phyloP scores from a whole-genome alignment of 2,888 invertebrate species.

The Cosmopolites sordidus region DNA sequence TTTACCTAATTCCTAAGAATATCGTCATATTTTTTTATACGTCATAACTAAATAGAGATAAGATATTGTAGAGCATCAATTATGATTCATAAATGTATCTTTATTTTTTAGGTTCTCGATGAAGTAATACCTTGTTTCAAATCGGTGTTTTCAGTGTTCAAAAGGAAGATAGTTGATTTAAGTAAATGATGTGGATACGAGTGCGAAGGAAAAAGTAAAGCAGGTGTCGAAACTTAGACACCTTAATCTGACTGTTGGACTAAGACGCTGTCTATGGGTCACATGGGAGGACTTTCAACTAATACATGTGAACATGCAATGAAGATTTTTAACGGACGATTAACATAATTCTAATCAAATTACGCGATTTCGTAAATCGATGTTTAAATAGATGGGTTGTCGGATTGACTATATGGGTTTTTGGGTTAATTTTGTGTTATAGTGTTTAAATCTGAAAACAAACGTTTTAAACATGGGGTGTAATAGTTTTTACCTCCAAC shows the following conservation, averaged over 20 bases:
- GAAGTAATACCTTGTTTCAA: not conserved
- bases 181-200: constrained; percentile 16
- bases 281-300: not conserved
- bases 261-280: not conserved
- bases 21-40: too few relatives aligned
- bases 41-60: too few relatives aligned
- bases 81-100: too few relatives aligned
- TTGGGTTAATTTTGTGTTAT: not conserved
- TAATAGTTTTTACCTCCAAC: constrained; percentile 17
- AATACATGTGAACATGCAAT: not conserved
- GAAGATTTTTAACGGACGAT: too few relatives aligned
- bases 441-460: constrained; percentile 2
- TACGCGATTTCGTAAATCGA: too few relatives aligned
- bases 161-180: not conserved
- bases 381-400: too few relatives aligned
- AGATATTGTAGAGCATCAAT: too few relatives aligned
- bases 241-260: not conserved
- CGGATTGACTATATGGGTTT: not conserved
- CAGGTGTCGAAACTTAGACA: constrained; percentile 2
- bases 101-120: not conserved
- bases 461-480: constrained; percentile 16
- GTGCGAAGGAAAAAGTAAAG: constrained; percentile 15
- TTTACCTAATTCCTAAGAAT: too few relatives aligned
- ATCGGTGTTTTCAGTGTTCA: not conserved
- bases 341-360: too few relatives aligned